Evolutionary conservation across 2,888 invertebrate species (phyloP).

Genomic region (Mythimna pallens): DNA sequence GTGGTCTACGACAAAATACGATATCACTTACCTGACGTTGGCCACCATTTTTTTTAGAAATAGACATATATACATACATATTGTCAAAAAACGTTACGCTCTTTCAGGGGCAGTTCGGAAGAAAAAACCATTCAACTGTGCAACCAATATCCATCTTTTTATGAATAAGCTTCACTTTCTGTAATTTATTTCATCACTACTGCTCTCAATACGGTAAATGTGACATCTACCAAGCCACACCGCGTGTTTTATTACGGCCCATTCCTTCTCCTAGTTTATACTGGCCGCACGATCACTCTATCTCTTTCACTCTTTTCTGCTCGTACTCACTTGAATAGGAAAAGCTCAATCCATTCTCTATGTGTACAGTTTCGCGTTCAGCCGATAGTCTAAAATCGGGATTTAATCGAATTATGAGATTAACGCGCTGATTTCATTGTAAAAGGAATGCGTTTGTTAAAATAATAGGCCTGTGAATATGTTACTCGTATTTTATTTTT

Average conservation of each 20-base stretch:
- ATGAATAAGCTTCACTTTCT: too few relatives aligned
- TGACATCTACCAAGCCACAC: too few relatives aligned
- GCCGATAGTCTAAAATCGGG: slow-evolving; percentile 50
- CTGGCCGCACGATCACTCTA: background rate
- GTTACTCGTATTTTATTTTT: background rate
- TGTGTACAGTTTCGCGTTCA: slow-evolving; percentile 31
- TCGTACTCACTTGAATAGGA: background rate
- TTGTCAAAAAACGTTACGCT: too few relatives aligned
- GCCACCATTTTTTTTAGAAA: too few relatives aligned
- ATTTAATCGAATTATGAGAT: slow-evolving; percentile 53
- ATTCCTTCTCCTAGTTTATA: too few relatives aligned
- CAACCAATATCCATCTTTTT: background rate
- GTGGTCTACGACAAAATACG: too few relatives aligned
- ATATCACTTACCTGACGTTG: too few relatives aligned
- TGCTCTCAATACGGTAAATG: too few relatives aligned
- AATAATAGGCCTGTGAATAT: slow-evolving; percentile 2
- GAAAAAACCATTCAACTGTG: background rate
- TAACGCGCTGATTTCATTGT: slow-evolving; percentile 31
- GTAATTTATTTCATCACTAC: too few relatives aligned
- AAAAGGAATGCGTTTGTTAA: slow-evolving; percentile 23
- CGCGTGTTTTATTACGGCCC: too few relatives aligned
- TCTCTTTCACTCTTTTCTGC: background rate
- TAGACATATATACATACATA: too few relatives aligned
- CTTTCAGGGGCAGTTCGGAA: too few relatives aligned
- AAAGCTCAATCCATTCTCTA: background rate